Conservation (phyloP, 2,888 invertebrate species). For the Eurytoma adleriae region DNA sequence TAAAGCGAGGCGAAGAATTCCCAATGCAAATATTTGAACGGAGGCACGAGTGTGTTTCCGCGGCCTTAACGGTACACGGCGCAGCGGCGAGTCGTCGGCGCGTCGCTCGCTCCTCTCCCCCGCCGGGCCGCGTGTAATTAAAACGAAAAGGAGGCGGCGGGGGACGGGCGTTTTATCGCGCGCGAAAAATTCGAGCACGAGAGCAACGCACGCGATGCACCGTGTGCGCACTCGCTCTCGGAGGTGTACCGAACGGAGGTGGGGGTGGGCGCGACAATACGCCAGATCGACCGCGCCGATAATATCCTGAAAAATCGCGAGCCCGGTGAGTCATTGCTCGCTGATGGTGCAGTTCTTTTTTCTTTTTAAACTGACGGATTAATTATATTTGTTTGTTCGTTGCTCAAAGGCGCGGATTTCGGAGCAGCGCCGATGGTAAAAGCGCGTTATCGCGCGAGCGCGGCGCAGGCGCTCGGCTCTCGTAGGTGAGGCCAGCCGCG, state of each 20-base stretch:
- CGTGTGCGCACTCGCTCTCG: not conserved
- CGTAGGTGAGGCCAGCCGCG: constrained; percentile 57
- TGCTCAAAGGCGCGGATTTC: not conserved
- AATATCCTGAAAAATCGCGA: constrained; percentile 28
- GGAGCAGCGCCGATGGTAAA: not conserved
- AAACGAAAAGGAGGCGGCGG: not conserved
- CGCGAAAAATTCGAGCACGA: constrained; percentile 6
- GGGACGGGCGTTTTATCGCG: not conserved
- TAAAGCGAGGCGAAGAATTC: constrained; percentile 16
- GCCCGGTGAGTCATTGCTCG: constrained; percentile 4
- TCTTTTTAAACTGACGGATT: too few relatives aligned
- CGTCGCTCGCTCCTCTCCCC: not conserved
- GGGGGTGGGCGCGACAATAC: not conserved
- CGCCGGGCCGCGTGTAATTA: not conserved
- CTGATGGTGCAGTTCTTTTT: not conserved
- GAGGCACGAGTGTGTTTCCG: not conserved
- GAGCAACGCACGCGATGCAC: not conserved
- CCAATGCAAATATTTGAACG: constrained; percentile 33
- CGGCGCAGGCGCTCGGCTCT: too few relatives aligned
- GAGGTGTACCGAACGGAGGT: not conserved
- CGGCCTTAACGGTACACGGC: constrained; percentile 7
- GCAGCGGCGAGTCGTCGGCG: not conserved
- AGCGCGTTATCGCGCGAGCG: too few relatives aligned
- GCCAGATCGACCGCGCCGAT: not conserved
- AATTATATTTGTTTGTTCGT: too few relatives aligned